Evolutionary conservation across 1,140 invertebrate genomes (phyloP).

Genomic region (Phenacoccus solenopsis): DNA sequence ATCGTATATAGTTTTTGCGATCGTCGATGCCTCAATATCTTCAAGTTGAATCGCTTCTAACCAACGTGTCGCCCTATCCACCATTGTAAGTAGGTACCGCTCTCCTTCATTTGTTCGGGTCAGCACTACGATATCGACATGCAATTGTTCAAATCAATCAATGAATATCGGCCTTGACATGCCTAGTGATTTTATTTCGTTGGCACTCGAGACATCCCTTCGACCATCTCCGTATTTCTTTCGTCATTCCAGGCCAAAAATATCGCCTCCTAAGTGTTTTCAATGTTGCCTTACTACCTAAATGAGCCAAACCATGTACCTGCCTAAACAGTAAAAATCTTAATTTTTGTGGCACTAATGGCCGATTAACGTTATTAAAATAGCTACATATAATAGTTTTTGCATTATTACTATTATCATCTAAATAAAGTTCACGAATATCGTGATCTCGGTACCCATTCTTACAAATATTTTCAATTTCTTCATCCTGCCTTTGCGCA

Average conservation of each 20-base stretch:
- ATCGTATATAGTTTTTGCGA: slow-evolving; percentile 30
- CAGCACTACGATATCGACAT: not conserved
- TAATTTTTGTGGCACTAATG: slow-evolving; percentile 26
- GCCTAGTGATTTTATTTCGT: slow-evolving; percentile 27
- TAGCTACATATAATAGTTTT: not conserved
- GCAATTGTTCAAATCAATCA: not conserved
- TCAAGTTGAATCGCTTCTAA: slow-evolving; percentile 34
- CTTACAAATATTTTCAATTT: slow-evolving; percentile 21
- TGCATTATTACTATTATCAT: too few relatives aligned
- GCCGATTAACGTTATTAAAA: slow-evolving; percentile 19
- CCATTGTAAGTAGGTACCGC: slow-evolving; percentile 34
- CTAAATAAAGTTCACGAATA: not conserved
- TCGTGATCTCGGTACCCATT: not conserved
- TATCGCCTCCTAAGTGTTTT: slow-evolving; percentile 30
- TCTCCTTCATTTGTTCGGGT: slow-evolving; percentile 25
- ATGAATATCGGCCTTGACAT: not conserved
- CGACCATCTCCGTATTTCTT: slow-evolving; percentile 24
- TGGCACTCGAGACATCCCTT: slow-evolving; percentile 28
- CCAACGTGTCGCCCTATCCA: slow-evolving; percentile 37
- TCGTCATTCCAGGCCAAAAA: too few relatives aligned
- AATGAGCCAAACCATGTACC: slow-evolving; percentile 28
- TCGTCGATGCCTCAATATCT: slow-evolving; percentile 33
- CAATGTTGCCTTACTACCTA: slow-evolving; percentile 24
- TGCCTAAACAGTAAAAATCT: slow-evolving; percentile 24
- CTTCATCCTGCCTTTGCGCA: slow-evolving; percentile 23